Percentiles rank a stretch among this genome's conserved stretches.
Evolutionary conservation across 2,113 vertebrate genomes (phyloP).

Genomic region (Aviceda subcristata): DNA sequence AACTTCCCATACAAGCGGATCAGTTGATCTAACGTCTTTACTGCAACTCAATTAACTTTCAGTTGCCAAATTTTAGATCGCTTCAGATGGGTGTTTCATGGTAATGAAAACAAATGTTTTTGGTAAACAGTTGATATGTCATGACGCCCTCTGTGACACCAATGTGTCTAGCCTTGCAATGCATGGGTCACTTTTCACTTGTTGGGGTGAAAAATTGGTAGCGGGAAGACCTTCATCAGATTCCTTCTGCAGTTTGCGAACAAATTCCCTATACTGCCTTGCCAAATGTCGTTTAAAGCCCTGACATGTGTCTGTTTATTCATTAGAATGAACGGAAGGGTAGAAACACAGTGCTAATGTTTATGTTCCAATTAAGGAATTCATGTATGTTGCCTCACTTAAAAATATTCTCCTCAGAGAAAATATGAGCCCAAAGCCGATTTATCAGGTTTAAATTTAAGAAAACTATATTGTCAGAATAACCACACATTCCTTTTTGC

Average conservation of each 20-base stretch:
- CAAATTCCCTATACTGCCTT: background rate
- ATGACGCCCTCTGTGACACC: background rate
- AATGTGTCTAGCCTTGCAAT: background rate
- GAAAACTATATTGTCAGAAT: conserved; percentile 58
- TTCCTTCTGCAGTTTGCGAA: background rate
- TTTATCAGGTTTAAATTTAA: conserved; percentile 59
- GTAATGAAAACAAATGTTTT: background rate
- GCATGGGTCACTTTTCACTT: background rate
- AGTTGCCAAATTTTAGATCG: background rate
- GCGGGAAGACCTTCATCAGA: background rate
- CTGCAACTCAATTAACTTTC: background rate
- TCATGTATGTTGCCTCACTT: background rate
- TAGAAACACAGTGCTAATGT: background rate
- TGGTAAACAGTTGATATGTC: background rate
- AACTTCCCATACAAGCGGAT: background rate
- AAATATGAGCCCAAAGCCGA: background rate
- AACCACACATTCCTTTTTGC: conserved; percentile 59
- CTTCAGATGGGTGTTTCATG: background rate
- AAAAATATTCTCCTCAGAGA: conserved; percentile 16
- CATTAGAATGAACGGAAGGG: background rate
- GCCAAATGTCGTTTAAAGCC: background rate
- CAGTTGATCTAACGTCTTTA: background rate
- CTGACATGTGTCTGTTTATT: background rate
- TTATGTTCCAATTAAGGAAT: conserved; percentile 24
- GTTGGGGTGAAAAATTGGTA: background rate